Conservation (phyloP, 2,797 vertebrate species). For the Anabas testudineus region DNA sequence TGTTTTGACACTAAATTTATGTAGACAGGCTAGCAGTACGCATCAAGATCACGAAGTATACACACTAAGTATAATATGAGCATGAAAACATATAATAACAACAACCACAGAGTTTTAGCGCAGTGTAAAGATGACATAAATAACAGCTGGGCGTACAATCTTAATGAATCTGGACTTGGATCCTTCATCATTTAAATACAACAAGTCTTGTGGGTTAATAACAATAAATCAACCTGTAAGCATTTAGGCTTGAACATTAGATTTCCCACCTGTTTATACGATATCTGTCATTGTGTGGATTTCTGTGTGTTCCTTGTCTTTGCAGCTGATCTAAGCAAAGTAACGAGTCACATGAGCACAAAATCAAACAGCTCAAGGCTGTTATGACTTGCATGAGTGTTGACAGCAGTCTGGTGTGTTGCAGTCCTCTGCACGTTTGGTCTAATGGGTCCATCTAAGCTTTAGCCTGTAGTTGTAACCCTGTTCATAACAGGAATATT, state of each 20-base stretch:
- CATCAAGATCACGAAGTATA: constrained; percentile 6
- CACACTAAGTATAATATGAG: constrained; percentile 4
- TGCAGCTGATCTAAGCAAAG: constrained; percentile 12
- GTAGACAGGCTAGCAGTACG: constrained; percentile 24
- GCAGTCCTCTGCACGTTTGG: constrained; percentile 19
- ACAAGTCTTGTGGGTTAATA: background rate
- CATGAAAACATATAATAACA: constrained; percentile 21
- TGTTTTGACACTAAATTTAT: constrained; percentile 10
- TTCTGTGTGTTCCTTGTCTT: constrained; percentile 44
- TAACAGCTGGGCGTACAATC: constrained; percentile 9
- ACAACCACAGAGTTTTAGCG: background rate
- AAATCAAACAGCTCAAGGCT: constrained; percentile 41
- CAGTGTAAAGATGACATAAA: background rate
- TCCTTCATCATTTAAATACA: constrained; percentile 38
- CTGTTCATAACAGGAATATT: constrained; percentile 20
- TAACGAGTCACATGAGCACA: constrained; percentile 35
- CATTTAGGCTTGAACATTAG: background rate
- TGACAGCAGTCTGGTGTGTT: constrained; percentile 13
- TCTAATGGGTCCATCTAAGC: background rate
- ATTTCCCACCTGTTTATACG: background rate
- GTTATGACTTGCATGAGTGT: background rate
- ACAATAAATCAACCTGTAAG: background rate
- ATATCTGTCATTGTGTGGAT: background rate
- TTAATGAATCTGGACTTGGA: constrained; percentile 26
- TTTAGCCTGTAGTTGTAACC: constrained; percentile 20